phyloP scores from a whole-genome alignment of 2,797 vertebrate species.

The Gymnothorax javanicus region DNA sequence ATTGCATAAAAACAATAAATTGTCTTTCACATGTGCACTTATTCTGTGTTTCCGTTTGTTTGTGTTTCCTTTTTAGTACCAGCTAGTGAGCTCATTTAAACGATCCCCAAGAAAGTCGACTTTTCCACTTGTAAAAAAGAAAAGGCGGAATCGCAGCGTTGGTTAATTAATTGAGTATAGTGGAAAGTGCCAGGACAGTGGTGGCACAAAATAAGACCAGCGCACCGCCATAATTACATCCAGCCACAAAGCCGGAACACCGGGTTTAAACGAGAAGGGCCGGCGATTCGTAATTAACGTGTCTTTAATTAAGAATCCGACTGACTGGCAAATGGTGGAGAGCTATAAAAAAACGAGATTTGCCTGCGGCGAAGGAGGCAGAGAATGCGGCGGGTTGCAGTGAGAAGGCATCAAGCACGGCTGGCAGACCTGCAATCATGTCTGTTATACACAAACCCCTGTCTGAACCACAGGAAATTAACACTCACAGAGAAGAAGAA shows the following conservation, averaged over 20 bases:
- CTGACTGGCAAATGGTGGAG: background rate
- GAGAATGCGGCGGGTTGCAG: background rate
- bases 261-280: background rate
- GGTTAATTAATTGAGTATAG: background rate
- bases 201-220: background rate
- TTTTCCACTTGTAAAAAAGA: too few relatives aligned
- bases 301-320: background rate
- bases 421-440: constrained; percentile 58
- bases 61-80: too few relatives aligned
- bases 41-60: too few relatives aligned
- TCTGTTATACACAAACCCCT: constrained; percentile 78
- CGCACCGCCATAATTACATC: background rate
- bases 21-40: too few relatives aligned
- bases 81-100: too few relatives aligned
- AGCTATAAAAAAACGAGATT: background rate
- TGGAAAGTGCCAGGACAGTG: background rate
- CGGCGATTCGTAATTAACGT: background rate
- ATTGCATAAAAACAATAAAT: too few relatives aligned
- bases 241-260: background rate
- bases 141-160: too few relatives aligned
- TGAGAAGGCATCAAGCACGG: constrained; percentile 70
- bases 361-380: background rate
- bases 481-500: constrained; percentile 20
- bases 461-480: constrained; percentile 82
- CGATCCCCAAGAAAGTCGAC: too few relatives aligned